phyloP scores from a whole-genome alignment of 2,888 invertebrate species.

The Volucella inflata region DNA sequence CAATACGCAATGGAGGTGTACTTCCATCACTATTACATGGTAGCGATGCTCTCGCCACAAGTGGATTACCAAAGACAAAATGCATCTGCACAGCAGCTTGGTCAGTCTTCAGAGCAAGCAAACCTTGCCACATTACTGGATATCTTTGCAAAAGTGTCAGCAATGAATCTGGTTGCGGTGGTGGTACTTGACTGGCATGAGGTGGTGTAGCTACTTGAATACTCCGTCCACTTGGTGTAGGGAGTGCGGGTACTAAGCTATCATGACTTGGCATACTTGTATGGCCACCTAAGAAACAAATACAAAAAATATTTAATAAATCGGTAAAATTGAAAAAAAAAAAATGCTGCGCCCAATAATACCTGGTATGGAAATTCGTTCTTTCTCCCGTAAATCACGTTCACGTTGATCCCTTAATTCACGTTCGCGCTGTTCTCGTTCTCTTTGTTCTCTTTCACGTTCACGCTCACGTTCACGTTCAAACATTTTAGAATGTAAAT shows the following conservation, averaged over 20 bases:
- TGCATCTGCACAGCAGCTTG: slow-evolving; percentile 99
- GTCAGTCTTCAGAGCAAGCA: slow-evolving; percentile 97
- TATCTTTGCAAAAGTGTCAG: slow-evolving; percentile 94
- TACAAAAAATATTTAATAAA: background rate
- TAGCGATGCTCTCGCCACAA: slow-evolving; percentile 94
- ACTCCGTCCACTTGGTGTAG: slow-evolving; percentile 78
- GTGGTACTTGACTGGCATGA: slow-evolving; percentile 91
- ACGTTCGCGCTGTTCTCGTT: slow-evolving; percentile 80
- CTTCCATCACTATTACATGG: slow-evolving; percentile 93
- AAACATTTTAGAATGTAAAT: slow-evolving; percentile 81
- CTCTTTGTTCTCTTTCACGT: slow-evolving; percentile 79
- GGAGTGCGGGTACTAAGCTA: slow-evolving; percentile 79
- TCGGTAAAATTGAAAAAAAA: slow-evolving; percentile 1
- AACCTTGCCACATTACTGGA: slow-evolving; percentile 99
- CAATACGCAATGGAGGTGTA: slow-evolving; percentile 94
- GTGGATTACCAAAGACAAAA: slow-evolving; percentile 96
- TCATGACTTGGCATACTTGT: slow-evolving; percentile 78
- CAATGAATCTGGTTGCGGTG: slow-evolving; percentile 92
- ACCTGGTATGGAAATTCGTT: slow-evolving; percentile 78
- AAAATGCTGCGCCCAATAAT: background rate
- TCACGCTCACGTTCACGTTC: slow-evolving; percentile 81
- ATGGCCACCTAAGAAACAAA: slow-evolving; percentile 70
- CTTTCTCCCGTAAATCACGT: slow-evolving; percentile 78
- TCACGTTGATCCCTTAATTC: slow-evolving; percentile 77
- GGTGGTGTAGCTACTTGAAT: slow-evolving; percentile 85